These are phyloP conservation scores for Dinomys branickii DNA, from an alignment of 2,113 vertebrate species.

Conservation along the genomic window DNA sequence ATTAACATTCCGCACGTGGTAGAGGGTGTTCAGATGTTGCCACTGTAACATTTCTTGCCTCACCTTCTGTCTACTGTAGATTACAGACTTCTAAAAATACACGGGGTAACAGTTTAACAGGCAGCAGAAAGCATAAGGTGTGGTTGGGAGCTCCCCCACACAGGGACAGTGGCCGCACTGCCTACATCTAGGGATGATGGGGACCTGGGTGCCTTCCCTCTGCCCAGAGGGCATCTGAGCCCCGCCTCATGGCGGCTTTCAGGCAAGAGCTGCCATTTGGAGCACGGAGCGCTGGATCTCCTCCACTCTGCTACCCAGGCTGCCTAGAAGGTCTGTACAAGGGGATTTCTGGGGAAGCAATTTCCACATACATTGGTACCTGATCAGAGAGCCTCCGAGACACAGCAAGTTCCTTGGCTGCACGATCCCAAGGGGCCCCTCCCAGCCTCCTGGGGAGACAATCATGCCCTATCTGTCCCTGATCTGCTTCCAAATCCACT, in stretches of 20 bases:
- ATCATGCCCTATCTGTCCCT: constrained; percentile 22
- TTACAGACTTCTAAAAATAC: constrained; percentile 76
- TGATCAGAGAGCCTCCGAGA: not conserved
- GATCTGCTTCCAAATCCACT: not conserved
- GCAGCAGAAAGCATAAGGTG: constrained; percentile 41
- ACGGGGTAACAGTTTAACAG: constrained; percentile 69
- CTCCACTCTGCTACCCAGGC: constrained; percentile 37
- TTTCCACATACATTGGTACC: not conserved
- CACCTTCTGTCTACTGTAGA: constrained; percentile 2
- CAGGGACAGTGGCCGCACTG: not conserved
- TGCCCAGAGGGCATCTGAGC: not conserved
- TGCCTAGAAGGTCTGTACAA: constrained; percentile 62
- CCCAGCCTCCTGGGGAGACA: constrained; percentile 58
- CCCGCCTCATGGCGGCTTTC: not conserved
- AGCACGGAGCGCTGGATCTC: not conserved
- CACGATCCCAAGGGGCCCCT: accelerated
- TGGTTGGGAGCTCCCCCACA: constrained; percentile 54
- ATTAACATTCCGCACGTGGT: constrained; percentile 45
- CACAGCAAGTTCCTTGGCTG: not conserved
- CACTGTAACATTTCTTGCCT: constrained; percentile 31
- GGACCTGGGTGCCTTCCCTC: too few species aligned
- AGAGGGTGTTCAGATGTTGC: not conserved
- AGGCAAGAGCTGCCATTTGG: not conserved
- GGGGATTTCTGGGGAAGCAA: constrained; percentile 37
- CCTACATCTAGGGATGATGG: too few species aligned